A percentile compares a stretch with the other conserved stretches of the same genome.
Conservation (phyloP, 2,113 vertebrate genomes). For the Xiphias gladius region DNA sequence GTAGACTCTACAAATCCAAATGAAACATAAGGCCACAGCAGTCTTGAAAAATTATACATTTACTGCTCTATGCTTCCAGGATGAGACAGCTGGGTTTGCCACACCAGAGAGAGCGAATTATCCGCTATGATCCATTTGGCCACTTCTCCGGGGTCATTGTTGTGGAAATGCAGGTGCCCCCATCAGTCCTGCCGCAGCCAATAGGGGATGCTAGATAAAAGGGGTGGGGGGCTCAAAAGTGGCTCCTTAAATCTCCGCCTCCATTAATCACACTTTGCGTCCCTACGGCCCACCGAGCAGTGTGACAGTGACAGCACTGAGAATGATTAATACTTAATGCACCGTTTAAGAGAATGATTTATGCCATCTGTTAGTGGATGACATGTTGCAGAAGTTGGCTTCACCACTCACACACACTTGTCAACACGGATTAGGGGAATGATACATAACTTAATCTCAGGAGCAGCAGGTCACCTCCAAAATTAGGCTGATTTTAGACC, state of each 20-base stretch:
- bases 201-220: slow-evolving; percentile 63
- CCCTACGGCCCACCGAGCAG: slow-evolving; percentile 69
- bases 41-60: slow-evolving; percentile 18
- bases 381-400: slow-evolving; percentile 79
- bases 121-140: slow-evolving; percentile 67
- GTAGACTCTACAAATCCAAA: background rate
- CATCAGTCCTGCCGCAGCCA: slow-evolving; percentile 46
- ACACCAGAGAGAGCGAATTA: slow-evolving; percentile 57
- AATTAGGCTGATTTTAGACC: slow-evolving; percentile 80
- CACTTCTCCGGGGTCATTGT: slow-evolving; percentile 66
- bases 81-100: slow-evolving; percentile 26
- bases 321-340: slow-evolving; percentile 90
- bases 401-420: slow-evolving; percentile 78
- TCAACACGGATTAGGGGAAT: slow-evolving; percentile 83
- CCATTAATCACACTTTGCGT: slow-evolving; percentile 87
- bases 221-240: slow-evolving; percentile 63
- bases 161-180: slow-evolving; percentile 58
- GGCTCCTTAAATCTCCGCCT: slow-evolving; percentile 78
- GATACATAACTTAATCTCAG: slow-evolving; percentile 85
- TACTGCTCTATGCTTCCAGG: slow-evolving; percentile 1
- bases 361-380: slow-evolving; percentile 86
- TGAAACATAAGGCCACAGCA: slow-evolving; percentile 14
- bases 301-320: slow-evolving; percentile 82
- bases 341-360: slow-evolving; percentile 88
- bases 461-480: slow-evolving; percentile 84